Evolutionary conservation across 2,797 vertebrate genomes (phyloP), one percentile per base, ranked within the genome.

Genomic region (Lutjanus argentimaculatus): DNA sequence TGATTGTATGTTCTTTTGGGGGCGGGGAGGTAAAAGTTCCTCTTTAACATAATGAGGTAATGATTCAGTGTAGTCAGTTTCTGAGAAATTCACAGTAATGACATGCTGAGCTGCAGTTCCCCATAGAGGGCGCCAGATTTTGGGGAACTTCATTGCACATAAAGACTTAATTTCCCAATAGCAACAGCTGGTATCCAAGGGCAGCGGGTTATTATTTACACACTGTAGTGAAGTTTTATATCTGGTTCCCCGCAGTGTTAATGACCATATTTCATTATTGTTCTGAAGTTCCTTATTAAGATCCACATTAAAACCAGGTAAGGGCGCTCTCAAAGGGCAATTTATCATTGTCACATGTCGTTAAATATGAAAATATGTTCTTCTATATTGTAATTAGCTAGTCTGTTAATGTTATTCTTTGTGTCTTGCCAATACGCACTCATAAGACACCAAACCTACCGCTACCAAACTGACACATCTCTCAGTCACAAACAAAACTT

Each of bases 11-110:
- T 57, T 14, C 19, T 52, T 52, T 16, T 49, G 51, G 30, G 30
- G 30, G 30, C 30, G 30, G 30, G 30, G 30, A 36, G 30, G 21
- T 64, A 25, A 15, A 19, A 62, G 67, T 82, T 81, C 55, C 45
- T 51, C 75, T 65, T 70, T 7, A 36, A 36, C 10, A 4, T 7
- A 21, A 22, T 88, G 81, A 85, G 82, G 68, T 83, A 70, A 85
- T 87, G 78, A 65, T 87, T 85, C 74, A 74, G 58, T 48, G 83
- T 51, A 75, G 73, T 77, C 67, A 1, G 63, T 91, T 93, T 91
- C 90, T 74, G 63, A 91, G 88, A 92, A 93, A 88, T 89, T 89
- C 80, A 8, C 40, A 21, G 69, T 48, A 52, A 75, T n/a, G 8
- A 36, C 48, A 43, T 52, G 45, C n/a, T 11, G 25, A 9, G n/a